Evolutionary conservation across 1,140 invertebrate species (phyloP).

Genomic region (Whitmania pigra): DNA sequence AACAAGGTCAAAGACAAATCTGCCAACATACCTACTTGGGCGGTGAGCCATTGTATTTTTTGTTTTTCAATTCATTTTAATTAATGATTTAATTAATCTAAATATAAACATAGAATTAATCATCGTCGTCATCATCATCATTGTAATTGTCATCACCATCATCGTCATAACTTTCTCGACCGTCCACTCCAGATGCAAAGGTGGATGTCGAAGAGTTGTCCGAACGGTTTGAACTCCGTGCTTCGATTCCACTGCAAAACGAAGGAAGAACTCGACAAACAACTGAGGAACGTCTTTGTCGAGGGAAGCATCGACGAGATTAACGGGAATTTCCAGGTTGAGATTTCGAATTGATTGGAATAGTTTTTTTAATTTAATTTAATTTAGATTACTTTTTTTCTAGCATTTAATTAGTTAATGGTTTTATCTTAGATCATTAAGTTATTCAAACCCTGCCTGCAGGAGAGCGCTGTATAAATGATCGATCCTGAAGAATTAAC

Average conservation of each 20-base stretch:
- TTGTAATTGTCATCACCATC: not conserved
- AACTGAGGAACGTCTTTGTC: slow-evolving; percentile 68
- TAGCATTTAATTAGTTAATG: too few relatives aligned
- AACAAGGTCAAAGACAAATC: slow-evolving; percentile 32
- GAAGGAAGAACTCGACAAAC: slow-evolving; percentile 53
- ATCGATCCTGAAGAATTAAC: too few relatives aligned
- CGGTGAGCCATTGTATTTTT: slow-evolving; percentile 16
- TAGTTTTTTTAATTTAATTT: too few relatives aligned
- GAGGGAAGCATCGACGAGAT: slow-evolving; percentile 67
- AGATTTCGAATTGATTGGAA: not conserved
- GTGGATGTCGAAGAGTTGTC: slow-evolving; percentile 65
- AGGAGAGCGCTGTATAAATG: too few relatives aligned
- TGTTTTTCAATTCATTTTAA: not conserved
- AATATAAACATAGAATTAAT: not conserved
- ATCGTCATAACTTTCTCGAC: not conserved
- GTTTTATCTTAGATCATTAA: too few relatives aligned
- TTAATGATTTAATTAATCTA: not conserved
- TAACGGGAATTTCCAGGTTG: slow-evolving; percentile 41
- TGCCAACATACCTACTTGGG: slow-evolving; percentile 42
- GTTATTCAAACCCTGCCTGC: too few relatives aligned
- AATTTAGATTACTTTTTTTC: too few relatives aligned
- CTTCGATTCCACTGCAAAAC: slow-evolving; percentile 53
- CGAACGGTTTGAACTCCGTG: slow-evolving; percentile 83
- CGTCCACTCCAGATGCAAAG: slow-evolving; percentile 32
- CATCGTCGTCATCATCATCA: not conserved